These are phyloP conservation scores for Micropoecilia bifurca DNA, from an alignment of 2,797 vertebrate genomes.

Conservation along the genomic window DNA sequence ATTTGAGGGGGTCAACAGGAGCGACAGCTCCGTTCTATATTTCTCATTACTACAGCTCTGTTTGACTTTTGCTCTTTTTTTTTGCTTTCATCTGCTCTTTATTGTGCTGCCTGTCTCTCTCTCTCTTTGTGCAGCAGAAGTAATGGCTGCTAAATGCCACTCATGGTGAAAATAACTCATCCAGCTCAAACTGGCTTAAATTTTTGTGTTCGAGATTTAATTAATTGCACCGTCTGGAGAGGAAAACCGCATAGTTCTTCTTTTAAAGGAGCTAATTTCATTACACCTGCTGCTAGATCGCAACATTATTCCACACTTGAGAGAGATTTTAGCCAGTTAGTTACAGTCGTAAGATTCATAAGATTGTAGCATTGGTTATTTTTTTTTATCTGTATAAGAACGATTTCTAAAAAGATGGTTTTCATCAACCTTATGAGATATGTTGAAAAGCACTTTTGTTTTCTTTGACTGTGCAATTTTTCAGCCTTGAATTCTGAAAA, in stretches of 20 bases:
- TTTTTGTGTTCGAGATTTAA: slow-evolving; percentile 28
- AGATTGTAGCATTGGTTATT: background rate
- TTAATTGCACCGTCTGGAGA: slow-evolving; percentile 7
- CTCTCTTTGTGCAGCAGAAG: slow-evolving; percentile 18
- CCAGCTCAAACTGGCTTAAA: slow-evolving; percentile 21
- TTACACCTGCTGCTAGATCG: background rate
- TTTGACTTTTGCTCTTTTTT: slow-evolving; percentile 42
- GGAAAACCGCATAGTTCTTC: too few species aligned
- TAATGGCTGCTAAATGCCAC: slow-evolving; percentile 63
- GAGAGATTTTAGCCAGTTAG: background rate
- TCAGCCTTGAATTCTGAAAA: background rate
- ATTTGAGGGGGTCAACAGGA: slow-evolving; percentile 62
- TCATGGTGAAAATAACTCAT: slow-evolving; percentile 56
- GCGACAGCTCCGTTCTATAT: slow-evolving; percentile 21
- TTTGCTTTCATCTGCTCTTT: slow-evolving; percentile 19
- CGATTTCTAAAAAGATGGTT: background rate
- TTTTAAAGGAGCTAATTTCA: background rate
- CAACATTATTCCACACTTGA: background rate
- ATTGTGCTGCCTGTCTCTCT: slow-evolving; percentile 10
- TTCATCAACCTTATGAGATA: background rate
- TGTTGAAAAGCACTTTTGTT: background rate
- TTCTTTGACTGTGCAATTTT: background rate
- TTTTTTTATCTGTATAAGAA: background rate
- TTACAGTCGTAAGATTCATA: background rate
- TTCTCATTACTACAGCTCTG: slow-evolving; percentile 45